Base-by-base conservation (phyloP, 2,888 invertebrate species). In the Cosmopolites sordidus region DNA sequence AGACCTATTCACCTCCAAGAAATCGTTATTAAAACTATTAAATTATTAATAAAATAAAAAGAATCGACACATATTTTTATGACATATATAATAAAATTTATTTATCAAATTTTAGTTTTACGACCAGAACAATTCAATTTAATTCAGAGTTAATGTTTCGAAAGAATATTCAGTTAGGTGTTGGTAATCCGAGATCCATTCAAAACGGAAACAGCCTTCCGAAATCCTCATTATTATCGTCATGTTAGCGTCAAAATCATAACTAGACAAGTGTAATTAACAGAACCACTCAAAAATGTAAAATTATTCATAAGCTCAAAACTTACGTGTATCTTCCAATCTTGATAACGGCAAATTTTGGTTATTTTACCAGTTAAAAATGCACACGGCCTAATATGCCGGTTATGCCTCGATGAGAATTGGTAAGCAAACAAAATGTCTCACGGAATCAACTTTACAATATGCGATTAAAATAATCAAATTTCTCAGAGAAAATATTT, bases 271-370 rank as follows among this genome's bases (percentile, higher is more conserved):
- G 33, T 33, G 33, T 33, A 33, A 33, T 33, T 33, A 33, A 33
- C 33, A 33, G 33, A 33, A 33, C 11, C 33, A 12, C 33, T 33
- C 33, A 33, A 33, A 49, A 50, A 50, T 44, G 50, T 37, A 38
- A 50, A 50, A 50, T 43, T 50, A 50, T 50, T 50, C 50, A 50
- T 50, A 50, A 50, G 40, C 40, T 40, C 16, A 33, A 33, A 33
- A 22, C 22, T 22, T 22, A 22, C 22, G 22, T 22, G 22, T 22
- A 22, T 12, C 33, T n/a, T 33, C 33, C 29, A 33, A 51, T 51
- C 51, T 44, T 44, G 51, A 51, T 51, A 51, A 41, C 9, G 22
- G 29, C 18, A n/a, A 33, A 29, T 45, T 51, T 45, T 51, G 43
- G 50, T 50, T 43, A 38, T 33, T 44, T 50, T 50, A 43, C 29